Conservation (phyloP, 2,113 vertebrate species). For the Charadrius vociferus region DNA sequence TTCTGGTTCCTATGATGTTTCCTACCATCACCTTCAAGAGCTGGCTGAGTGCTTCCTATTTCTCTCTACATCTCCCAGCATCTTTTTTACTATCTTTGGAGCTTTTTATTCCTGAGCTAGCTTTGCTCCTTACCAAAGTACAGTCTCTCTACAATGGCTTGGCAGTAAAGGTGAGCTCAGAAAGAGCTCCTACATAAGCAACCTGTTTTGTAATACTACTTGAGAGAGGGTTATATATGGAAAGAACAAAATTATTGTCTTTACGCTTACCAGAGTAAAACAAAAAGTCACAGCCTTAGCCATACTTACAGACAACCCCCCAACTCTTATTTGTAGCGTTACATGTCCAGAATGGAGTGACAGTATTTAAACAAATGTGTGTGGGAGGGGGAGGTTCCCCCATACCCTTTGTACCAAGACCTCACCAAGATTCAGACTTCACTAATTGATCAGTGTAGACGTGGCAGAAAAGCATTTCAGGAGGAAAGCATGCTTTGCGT, state of each 20-base stretch:
- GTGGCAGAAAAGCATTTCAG: neutral
- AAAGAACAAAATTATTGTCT: neutral
- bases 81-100: neutral
- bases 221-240: neutral
- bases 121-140: neutral
- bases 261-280: neutral
- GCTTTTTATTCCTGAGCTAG: neutral
- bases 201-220: neutral
- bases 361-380: neutral
- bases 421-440: neutral
- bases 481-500: neutral
- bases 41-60: neutral
- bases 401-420: neutral
- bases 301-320: neutral
- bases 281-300: neutral
- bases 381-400: neutral
- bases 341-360: neutral
- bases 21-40: neutral
- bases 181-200: neutral
- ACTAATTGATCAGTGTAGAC: neutral
- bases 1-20: neutral
- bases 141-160: neutral
- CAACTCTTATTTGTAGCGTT: neutral
- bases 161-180: neutral
- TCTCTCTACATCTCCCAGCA: neutral